Evolutionary conservation across 2,797 vertebrate genomes (phyloP).

Genomic region (Eremophila alpestris): DNA sequence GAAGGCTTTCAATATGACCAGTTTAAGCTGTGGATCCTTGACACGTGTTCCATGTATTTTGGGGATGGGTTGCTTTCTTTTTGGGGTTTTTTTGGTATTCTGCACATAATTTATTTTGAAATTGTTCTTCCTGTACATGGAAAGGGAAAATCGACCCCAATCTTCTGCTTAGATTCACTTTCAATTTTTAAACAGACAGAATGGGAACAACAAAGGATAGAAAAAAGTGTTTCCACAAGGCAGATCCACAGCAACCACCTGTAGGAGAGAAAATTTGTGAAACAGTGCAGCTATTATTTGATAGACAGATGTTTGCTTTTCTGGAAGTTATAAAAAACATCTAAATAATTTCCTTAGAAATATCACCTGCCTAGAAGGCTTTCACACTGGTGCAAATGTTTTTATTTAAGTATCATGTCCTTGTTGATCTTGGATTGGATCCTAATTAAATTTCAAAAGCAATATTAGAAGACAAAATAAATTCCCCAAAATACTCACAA

Average conservation of each 20-base stretch:
- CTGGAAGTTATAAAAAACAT: not conserved
- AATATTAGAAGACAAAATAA: not conserved
- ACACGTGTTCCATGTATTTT: not conserved
- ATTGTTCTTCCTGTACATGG: not conserved
- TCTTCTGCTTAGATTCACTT: not conserved
- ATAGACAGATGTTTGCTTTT: not conserved
- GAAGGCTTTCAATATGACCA: not conserved
- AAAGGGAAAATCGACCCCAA: accelerated
- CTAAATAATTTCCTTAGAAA: not conserved
- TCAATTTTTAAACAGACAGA: not conserved
- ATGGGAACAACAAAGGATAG: not conserved
- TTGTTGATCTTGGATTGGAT: not conserved
- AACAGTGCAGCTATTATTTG: not conserved
- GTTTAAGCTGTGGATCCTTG: not conserved
- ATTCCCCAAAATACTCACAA: not conserved
- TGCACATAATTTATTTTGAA: not conserved
- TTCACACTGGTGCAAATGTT: not conserved
- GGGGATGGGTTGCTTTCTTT: not conserved
- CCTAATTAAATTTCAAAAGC: not conserved
- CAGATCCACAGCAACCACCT: not conserved
- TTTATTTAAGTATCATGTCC: not conserved
- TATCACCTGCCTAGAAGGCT: not conserved
- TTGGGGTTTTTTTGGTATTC: not conserved
- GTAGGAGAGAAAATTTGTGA: not conserved
- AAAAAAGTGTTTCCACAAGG: not conserved